Evolutionary conservation across 2,113 vertebrate species (phyloP), one percentile per base, ranked within the genome.

Genomic region (Grammatotria lemairii): DNA sequence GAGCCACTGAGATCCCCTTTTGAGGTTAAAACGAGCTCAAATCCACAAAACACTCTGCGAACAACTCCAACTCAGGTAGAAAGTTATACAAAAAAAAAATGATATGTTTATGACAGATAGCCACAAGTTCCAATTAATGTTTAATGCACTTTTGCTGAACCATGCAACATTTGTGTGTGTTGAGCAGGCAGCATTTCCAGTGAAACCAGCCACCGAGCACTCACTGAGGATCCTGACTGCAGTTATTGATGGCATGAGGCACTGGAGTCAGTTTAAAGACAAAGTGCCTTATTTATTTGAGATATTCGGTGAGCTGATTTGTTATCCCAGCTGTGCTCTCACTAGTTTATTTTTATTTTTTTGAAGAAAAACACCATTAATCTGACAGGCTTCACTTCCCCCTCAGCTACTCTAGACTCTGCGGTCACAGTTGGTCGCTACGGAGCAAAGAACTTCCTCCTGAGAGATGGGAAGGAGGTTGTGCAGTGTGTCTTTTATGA

Each of bases 401-500:
- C 49, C 16, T 23, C 92, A 99, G 98, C 96, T 60, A 97, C 97
- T 6, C 96, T 99, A 2, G 98, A 99, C 95, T 99, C 99, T 89
- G 98, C 98, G 3, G 98, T 99, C 81, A 97, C 97, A 42, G 26
- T 97, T 80, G 98, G 97, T 68, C 92, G 85, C 7, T 91, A 97
- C 3, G 96, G 97, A 89, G 97, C 98, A 51, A 99, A 99, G 96
- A 97, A 91, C 88, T 99, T 99, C 94, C 97, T 98, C 87, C 79
- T 99, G 95, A 97, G 98, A 94, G 97, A 99, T 23, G 97, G 97
- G 12, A 98, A 97, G 90, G 94, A 97, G 60, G 95, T 87, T 3
- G 94, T 98, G 85, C 95, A 97, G 35, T 99, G 98, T 49, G 93
- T 98, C 51, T 99, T 98, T 94, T 99, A 97, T 87, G 99, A 99